Evolutionary conservation across 1,140 invertebrate genomes (phyloP).

Genomic region (Pomacea maculata): DNA sequence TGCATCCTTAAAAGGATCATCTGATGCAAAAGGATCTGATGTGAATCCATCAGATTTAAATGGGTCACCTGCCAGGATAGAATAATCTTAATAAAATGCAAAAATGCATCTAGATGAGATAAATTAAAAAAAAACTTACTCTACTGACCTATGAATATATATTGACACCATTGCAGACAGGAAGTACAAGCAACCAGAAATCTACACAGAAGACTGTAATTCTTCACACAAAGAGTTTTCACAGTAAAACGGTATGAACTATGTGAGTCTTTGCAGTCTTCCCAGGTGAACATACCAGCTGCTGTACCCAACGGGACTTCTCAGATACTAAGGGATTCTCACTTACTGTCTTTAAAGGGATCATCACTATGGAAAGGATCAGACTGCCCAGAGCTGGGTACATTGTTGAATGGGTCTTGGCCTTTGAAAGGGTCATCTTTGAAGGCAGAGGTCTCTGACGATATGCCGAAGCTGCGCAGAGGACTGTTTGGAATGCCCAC

Average conservation of each 20-base stretch:
- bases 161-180: neutral
- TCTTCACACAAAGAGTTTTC: neutral
- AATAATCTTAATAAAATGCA: neutral
- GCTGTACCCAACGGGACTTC: neutral
- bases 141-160: neutral
- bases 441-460: slow-evolving; percentile 44
- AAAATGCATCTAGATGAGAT: neutral
- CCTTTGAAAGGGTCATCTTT: slow-evolving; percentile 64
- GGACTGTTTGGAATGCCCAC: slow-evolving; percentile 2
- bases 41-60: slow-evolving; percentile 64
- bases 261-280: no score
- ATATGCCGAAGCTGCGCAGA: slow-evolving; percentile 40
- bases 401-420: slow-evolving; percentile 72
- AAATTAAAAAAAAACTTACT: neutral
- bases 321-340: neutral
- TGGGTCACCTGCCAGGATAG: slow-evolving; percentile 68
- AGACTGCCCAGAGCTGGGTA: slow-evolving; percentile 14
- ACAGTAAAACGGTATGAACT: neutral
- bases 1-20: slow-evolving; percentile 62
- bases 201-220: neutral
- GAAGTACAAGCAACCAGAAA: neutral
- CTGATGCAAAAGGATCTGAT: slow-evolving; percentile 70
- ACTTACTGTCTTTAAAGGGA: slow-evolving; percentile 67
- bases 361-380: slow-evolving; percentile 57
- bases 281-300: neutral